Conservation (phyloP, 2,888 invertebrate species). For the Colletes collaris region DNA sequence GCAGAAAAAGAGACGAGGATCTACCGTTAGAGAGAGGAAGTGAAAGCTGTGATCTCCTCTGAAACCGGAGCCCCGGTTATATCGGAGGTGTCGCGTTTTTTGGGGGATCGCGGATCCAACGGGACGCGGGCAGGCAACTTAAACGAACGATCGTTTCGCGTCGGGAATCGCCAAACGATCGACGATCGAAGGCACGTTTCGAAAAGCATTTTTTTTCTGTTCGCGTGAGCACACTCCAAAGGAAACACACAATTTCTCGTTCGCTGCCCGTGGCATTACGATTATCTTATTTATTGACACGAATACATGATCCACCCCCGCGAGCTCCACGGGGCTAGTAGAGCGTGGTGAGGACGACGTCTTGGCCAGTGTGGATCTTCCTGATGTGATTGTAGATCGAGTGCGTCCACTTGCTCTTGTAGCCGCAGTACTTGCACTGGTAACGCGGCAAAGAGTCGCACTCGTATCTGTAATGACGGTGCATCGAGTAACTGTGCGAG, state of each 20-base stretch:
- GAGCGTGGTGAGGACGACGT: constrained; percentile 73
- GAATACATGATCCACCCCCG: constrained; percentile 27
- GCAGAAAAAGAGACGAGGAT: constrained; percentile 63
- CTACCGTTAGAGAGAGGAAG: constrained; percentile 49
- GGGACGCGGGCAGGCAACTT: neutral
- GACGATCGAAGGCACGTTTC: too few relatives aligned
- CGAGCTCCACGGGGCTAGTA: constrained; percentile 61
- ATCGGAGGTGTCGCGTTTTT: neutral
- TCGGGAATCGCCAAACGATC: too few relatives aligned
- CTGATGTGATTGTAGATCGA: constrained; percentile 79
- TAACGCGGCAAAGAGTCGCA: constrained; percentile 80
- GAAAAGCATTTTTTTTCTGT: too few relatives aligned
- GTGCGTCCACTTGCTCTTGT: constrained; percentile 79
- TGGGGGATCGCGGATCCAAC: too few relatives aligned
- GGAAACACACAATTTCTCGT: neutral
- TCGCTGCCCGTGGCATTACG: neutral
- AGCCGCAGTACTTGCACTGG: constrained; percentile 79
- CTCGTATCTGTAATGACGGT: constrained; percentile 81
- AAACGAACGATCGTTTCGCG: neutral
- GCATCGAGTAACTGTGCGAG: constrained; percentile 79
- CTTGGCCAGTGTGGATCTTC: constrained; percentile 74
- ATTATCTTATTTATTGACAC: constrained; percentile 40
- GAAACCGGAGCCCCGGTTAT: constrained; percentile 11
- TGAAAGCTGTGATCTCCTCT: constrained; percentile 25
- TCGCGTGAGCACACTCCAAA: neutral